Percentiles rank a stretch among this genome's conserved stretches.
phyloP scores from a whole-genome alignment of 2,888 invertebrate genomes.

The Abrostola tripartita region DNA sequence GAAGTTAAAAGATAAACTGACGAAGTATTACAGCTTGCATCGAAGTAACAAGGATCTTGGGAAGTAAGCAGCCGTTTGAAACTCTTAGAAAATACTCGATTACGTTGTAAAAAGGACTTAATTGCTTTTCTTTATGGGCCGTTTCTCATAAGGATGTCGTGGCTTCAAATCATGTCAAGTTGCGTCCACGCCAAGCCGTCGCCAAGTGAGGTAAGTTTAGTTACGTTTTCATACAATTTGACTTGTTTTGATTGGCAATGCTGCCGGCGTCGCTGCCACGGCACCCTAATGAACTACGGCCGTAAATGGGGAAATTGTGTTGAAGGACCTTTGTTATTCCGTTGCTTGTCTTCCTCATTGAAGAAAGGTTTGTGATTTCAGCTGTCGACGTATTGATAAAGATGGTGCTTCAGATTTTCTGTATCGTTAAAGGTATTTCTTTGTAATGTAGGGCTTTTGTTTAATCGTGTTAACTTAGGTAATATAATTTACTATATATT shows the following conservation, averaged over 20 bases:
- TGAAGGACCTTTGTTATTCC: background rate
- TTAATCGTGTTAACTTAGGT: too few relatives aligned
- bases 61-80: constrained; percentile 19
- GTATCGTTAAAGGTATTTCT: background rate
- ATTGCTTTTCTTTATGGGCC: constrained; percentile 16
- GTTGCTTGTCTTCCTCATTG: background rate
- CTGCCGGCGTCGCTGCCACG: too few relatives aligned
- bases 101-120: constrained; percentile 3
- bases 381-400: background rate
- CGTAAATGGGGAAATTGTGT: background rate
- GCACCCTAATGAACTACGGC: too few relatives aligned
- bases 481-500: too few relatives aligned
- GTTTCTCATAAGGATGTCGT: too few relatives aligned
- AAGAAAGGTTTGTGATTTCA: background rate
- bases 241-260: too few relatives aligned
- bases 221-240: too few relatives aligned
- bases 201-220: too few relatives aligned
- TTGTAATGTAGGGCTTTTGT: too few relatives aligned
- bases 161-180: too few relatives aligned
- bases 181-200: too few relatives aligned
- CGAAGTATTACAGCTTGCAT: constrained; percentile 3
- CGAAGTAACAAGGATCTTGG: constrained; percentile 7
- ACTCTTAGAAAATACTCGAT: constrained; percentile 16
- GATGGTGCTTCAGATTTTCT: background rate
- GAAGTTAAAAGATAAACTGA: constrained; percentile 9